Conservation (phyloP, 2,797 vertebrate species). For the Acropternis orthonyx region DNA sequence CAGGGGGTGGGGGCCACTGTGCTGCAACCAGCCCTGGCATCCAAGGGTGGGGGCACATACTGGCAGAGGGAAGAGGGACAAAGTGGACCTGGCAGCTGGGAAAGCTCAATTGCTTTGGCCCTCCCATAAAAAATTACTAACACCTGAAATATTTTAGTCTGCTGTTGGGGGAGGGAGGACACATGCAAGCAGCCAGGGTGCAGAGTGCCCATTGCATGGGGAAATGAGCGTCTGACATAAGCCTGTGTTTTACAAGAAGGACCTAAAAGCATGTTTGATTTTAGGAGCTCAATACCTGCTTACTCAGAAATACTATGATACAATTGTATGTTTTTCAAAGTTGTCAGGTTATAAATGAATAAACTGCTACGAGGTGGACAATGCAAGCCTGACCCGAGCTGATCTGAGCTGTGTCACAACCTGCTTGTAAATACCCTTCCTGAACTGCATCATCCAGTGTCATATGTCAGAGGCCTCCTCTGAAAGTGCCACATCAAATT, state of each 20-base stretch:
- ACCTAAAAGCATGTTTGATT: not conserved
- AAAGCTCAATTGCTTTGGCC: not conserved
- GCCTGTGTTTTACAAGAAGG: not conserved
- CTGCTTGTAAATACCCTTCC: not conserved
- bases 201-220: not conserved
- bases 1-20: rapidly evolving
- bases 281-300: not conserved
- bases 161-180: not conserved
- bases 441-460: not conserved
- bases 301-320: not conserved
- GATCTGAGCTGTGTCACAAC: not conserved
- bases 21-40: rapidly evolving
- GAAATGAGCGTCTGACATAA: not conserved
- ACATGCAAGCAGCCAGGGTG: not conserved
- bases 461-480: not conserved
- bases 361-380: not conserved
- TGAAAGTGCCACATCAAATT: not conserved
- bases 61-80: not conserved
- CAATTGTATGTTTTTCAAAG: not conserved
- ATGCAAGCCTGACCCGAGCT: not conserved
- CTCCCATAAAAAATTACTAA: not conserved
- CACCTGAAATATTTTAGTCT: not conserved
- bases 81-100: not conserved
- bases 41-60: rapidly evolving
- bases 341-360: not conserved